Evolutionary conservation across 2,797 vertebrate genomes (phyloP), one percentile per base, ranked within the genome.

Genomic region (Myoxocephalus aenaeus): DNA sequence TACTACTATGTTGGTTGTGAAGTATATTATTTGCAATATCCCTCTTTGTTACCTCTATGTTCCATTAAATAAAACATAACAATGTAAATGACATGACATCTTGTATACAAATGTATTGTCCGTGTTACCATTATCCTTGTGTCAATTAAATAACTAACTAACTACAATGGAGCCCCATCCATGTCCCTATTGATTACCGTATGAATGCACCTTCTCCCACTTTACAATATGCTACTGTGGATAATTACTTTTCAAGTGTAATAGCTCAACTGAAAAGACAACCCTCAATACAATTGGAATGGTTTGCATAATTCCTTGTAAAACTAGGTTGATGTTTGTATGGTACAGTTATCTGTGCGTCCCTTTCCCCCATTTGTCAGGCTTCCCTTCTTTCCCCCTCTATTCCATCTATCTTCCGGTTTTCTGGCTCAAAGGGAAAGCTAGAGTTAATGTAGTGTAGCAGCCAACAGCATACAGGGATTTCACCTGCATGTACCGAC

Each of bases 401-500:
- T 10, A 44, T 79, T 61, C 79, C 69, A 77, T 89, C 66, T 64
- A 75, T 82, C 80, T 74, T 81, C 66, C 75, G 63, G 76, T 73
- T 86, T 73, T 66, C 58, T 58, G 59, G 71, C 85, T 89, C 83
- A 83, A 72, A 87, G 78, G 64, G 80, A 85, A 88, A 88, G 72
- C 84, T 84, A 7, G 77, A 84, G 83, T 84, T 91, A 92, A 92
- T 92, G 91, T 86, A 81, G 83, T 90, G 89, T 86, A 89, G 86
- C 87, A 77, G 80, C 86, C 83, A 83, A 74, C 80, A 85, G 75
- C 75, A 84, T 2, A 40, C 80, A 77, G 82, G 83, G 90, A 86
- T 87, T 87, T 86, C 77, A 92, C 87, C 91, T 89, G 89, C 75
- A 77, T 88, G 81, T 79, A 81, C 77, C 51, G 9, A 76, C 73